These are phyloP conservation scores for Lepidocolaptes lacrymiger DNA, from an alignment of 2,797 vertebrate species.

Conservation along the genomic window DNA sequence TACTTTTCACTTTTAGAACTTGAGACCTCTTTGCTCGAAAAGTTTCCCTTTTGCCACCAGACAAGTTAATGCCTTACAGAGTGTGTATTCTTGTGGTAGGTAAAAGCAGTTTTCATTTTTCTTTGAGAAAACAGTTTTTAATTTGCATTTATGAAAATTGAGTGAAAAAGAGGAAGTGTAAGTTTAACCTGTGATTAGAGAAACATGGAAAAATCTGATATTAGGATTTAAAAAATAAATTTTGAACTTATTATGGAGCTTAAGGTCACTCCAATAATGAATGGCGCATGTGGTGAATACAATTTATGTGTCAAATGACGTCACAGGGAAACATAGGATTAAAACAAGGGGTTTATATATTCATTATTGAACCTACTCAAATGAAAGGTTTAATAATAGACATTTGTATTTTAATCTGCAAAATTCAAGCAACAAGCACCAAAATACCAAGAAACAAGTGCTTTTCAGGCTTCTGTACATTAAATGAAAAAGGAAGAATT, in stretches of 20 bases:
- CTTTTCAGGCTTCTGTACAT: not conserved
- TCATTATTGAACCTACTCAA: not conserved
- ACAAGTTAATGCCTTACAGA: not conserved
- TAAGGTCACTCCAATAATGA: not conserved
- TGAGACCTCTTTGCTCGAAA: not conserved
- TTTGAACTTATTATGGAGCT: not conserved
- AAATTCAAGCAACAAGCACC: not conserved
- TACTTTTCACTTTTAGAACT: not conserved
- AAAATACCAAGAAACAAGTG: not conserved
- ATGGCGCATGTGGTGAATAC: not conserved
- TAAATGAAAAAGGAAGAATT: not conserved
- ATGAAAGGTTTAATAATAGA: not conserved
- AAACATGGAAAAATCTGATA: not conserved
- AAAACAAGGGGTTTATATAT: not conserved
- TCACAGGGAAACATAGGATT: not conserved
- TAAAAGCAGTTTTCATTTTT: not conserved
- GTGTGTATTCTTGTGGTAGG: not conserved
- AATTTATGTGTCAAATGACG: not conserved
- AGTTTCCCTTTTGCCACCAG: not conserved
- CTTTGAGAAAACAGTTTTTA: not conserved
- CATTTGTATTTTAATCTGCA: not conserved
- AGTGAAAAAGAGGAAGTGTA: not conserved
- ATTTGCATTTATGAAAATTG: not conserved
- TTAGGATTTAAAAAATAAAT: not conserved
- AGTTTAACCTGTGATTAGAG: not conserved